Percentiles rank a stretch among this genome's conserved stretches.
phyloP scores from a whole-genome alignment of 2,113 vertebrate genomes.

The Axis porcinus region DNA sequence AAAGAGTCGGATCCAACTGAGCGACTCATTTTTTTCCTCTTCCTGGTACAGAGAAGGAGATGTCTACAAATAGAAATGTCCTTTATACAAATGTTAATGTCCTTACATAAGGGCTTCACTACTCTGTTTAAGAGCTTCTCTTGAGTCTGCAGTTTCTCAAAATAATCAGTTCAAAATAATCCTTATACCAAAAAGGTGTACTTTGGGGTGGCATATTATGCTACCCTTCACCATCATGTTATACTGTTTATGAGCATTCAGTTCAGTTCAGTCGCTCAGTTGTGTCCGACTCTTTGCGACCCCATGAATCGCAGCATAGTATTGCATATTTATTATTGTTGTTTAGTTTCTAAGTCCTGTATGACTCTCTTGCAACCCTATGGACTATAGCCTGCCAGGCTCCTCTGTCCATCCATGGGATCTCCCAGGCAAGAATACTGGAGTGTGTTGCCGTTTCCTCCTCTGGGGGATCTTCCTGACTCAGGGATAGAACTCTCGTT shows the following conservation, averaged over 20 bases:
- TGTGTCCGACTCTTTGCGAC: too few species aligned
- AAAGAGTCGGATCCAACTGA: fast-evolving
- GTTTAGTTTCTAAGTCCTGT: background rate
- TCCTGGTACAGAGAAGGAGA: background rate
- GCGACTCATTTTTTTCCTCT: background rate
- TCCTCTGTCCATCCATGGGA: background rate
- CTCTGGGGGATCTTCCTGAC: fast-evolving
- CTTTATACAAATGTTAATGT: background rate
- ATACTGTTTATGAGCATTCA: background rate
- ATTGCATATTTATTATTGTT: background rate
- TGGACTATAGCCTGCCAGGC: background rate
- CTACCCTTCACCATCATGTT: background rate
- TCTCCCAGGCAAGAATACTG: background rate
- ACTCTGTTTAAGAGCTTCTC: background rate
- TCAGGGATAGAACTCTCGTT: background rate
- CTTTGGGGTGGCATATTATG: background rate
- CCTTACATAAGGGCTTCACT: background rate
- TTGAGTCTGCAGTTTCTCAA: background rate
- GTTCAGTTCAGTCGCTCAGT: too few species aligned
- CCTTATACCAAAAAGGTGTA: background rate
- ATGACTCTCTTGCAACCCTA: background rate
- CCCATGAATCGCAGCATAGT: too few species aligned
- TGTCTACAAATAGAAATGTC: background rate
- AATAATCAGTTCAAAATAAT: background rate
- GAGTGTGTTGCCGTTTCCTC: background rate